Conservation (phyloP, 2,888 invertebrate genomes). For the Agriotes lineatus region DNA sequence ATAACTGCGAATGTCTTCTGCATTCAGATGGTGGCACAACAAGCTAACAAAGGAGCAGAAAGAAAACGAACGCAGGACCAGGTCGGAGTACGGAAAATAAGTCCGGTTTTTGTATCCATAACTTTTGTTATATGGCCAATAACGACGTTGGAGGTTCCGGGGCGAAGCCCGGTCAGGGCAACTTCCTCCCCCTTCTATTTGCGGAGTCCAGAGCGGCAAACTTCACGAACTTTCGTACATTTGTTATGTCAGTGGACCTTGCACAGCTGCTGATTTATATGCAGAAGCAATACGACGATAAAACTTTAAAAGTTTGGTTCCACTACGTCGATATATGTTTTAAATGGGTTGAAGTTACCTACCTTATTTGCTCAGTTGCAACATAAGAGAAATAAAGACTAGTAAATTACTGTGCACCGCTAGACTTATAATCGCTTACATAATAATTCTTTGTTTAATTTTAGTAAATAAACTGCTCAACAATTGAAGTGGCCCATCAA, state of each 20-base stretch:
- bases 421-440: too few relatives aligned
- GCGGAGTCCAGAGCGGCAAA: slow-evolving; percentile 48
- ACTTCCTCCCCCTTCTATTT: slow-evolving; percentile 46
- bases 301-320: slow-evolving; percentile 58
- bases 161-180: slow-evolving; percentile 40
- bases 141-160: slow-evolving; percentile 33
- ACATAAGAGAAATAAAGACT: neutral
- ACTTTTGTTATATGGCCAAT: slow-evolving; percentile 45
- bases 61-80: slow-evolving; percentile 9
- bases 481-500: too few relatives aligned
- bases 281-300: slow-evolving; percentile 60
- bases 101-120: slow-evolving; percentile 47
- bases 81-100: slow-evolving; percentile 43
- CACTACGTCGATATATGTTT: slow-evolving; percentile 56
- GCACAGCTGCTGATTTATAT: slow-evolving; percentile 61
- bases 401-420: too few relatives aligned
- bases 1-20: neutral
- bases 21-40: neutral
- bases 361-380: neutral
- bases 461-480: too few relatives aligned
- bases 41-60: slow-evolving; percentile 3
- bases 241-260: slow-evolving; percentile 65
- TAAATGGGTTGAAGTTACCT: slow-evolving; percentile 50
- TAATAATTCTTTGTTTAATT: too few relatives aligned
- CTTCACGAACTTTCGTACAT: slow-evolving; percentile 60